A percentile compares a stretch with the other conserved stretches of the same genome.
Conservation (phyloP, 2,797 vertebrate genomes). For the Hapalemur alaotrensis region DNA sequence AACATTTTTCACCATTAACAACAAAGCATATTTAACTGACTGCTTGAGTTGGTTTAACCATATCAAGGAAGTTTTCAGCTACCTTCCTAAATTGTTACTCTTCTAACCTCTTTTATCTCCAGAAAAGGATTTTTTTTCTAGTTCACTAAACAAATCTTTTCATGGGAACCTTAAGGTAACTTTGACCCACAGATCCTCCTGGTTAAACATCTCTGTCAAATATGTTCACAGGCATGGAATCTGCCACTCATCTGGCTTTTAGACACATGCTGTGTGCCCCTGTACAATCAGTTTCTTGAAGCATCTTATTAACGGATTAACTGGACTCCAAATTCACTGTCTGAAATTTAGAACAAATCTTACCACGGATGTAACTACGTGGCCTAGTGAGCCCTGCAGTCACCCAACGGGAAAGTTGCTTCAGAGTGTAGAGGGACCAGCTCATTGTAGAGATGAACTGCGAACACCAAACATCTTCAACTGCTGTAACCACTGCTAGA, state of each 20-base stretch:
- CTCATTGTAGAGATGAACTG: background rate
- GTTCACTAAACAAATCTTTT: slow-evolving; percentile 46
- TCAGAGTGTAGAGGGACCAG: background rate
- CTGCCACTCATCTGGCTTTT: background rate
- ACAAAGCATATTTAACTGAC: slow-evolving; percentile 46
- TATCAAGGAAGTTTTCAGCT: slow-evolving; percentile 32
- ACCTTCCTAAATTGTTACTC: slow-evolving; percentile 35
- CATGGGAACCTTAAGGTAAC: slow-evolving; percentile 16
- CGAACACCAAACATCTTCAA: slow-evolving; percentile 23
- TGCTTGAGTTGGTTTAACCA: slow-evolving; percentile 57
- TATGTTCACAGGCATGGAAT: background rate
- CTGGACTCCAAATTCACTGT: background rate
- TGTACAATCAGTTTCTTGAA: background rate
- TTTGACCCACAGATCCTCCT: background rate
- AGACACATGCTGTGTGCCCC: background rate
- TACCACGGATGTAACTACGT: background rate
- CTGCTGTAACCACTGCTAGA: background rate
- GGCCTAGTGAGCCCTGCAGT: background rate
- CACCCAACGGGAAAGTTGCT: background rate
- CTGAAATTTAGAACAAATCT: background rate
- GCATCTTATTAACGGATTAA: background rate
- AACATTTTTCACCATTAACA: slow-evolving; percentile 14
- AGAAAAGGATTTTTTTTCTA: background rate
- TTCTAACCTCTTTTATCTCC: slow-evolving; percentile 9
- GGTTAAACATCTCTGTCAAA: background rate